Conservation (phyloP, 2,888 invertebrate species). For the Nycteola revayana region DNA sequence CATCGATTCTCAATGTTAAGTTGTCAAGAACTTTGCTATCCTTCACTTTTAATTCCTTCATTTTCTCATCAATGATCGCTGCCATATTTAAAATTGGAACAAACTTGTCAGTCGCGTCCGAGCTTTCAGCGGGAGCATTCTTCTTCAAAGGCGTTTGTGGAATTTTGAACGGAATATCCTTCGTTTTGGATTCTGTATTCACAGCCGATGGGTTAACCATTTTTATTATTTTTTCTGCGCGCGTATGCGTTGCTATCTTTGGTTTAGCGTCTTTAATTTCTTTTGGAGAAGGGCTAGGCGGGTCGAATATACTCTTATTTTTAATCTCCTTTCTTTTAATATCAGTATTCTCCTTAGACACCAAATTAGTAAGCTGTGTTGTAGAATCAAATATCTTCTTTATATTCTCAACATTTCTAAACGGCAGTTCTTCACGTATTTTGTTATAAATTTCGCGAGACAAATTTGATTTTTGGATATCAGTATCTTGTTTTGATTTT, state of each 20-base stretch:
- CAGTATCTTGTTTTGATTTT: no score
- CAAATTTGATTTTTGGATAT: neutral
- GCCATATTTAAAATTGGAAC: neutral
- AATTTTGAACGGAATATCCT: conserved; percentile 15
- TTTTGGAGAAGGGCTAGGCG: neutral
- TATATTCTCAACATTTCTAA: neutral
- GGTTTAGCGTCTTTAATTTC: neutral
- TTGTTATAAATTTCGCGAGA: neutral
- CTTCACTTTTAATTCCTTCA: conserved; percentile 36
- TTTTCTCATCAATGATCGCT: conserved; percentile 15
- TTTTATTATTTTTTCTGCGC: conserved; percentile 10
- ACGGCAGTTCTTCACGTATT: neutral
- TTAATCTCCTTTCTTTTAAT: neutral
- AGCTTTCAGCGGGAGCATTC: neutral
- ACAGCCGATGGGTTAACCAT: conserved; percentile 1
- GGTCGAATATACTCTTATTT: no score
- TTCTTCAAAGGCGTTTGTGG: conserved; percentile 11
- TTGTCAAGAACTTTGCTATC: conserved; percentile 29
- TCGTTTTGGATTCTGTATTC: neutral
- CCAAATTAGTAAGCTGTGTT: neutral
- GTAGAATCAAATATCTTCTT: neutral
- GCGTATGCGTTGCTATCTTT: neutral
- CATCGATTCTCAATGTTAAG: conserved; percentile 41
- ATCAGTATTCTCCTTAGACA: neutral
- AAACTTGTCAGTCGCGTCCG: conserved; percentile 5